These are phyloP conservation scores for Myripristis jacobus DNA, from an alignment of 2,797 vertebrate genomes.

Conservation along the genomic window DNA sequence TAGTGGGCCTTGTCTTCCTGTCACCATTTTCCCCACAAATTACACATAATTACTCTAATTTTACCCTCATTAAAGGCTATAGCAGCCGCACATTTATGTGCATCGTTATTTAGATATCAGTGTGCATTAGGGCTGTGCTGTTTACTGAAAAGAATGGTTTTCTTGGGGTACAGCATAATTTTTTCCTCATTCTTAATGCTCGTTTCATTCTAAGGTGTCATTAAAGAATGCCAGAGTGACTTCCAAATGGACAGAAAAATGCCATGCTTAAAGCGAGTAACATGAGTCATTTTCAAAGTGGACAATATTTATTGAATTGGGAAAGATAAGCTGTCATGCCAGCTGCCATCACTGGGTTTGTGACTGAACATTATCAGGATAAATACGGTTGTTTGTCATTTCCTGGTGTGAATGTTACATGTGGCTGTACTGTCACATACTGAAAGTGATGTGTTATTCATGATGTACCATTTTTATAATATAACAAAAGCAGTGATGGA, in stretches of 20 bases:
- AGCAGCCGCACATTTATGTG: conserved; percentile 27
- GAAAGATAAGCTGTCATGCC: conserved; percentile 41
- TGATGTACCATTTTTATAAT: conserved; percentile 9
- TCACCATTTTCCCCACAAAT: background rate
- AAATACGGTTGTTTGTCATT: conserved; percentile 17
- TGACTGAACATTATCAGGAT: conserved; percentile 15
- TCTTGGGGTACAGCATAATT: conserved; percentile 12
- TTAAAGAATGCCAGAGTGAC: conserved; percentile 40
- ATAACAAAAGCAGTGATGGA: conserved; percentile 30
- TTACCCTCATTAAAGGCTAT: background rate
- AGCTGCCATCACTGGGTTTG: conserved; percentile 37
- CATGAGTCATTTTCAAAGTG: conserved; percentile 40
- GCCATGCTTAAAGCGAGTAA: conserved; percentile 22
- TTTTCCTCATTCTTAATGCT: conserved; percentile 31
- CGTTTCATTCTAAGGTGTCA: conserved; percentile 44
- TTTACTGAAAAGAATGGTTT: conserved; percentile 4
- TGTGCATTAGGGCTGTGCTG: conserved; percentile 1
- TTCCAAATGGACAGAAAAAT: conserved; percentile 43
- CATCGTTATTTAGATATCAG: conserved; percentile 17
- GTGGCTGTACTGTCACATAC: conserved; percentile 35
- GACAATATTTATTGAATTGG: conserved; percentile 36
- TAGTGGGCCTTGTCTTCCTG: conserved; percentile 6
- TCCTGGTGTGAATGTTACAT: conserved; percentile 20
- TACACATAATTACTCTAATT: conserved; percentile 3
- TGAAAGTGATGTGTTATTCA: conserved; percentile 28